A percentile compares a stretch with the other conserved stretches of the same genome.
These are phyloP conservation scores for Caretta caretta DNA, from an alignment of 2,113 vertebrate genomes.

Conservation along the genomic window DNA sequence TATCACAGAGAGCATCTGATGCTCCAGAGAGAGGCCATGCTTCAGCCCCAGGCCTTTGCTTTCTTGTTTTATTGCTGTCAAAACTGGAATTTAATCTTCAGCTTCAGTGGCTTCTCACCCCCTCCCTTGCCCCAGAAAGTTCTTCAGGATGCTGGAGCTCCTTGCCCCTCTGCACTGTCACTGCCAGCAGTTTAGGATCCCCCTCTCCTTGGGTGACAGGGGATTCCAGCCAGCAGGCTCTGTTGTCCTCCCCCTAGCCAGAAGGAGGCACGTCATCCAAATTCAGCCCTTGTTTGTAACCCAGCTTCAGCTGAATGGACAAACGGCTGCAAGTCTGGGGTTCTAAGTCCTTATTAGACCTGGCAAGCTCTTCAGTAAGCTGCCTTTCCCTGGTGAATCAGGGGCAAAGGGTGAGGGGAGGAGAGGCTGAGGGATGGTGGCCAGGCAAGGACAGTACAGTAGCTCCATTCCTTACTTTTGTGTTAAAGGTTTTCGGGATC, in stretches of 20 bases:
- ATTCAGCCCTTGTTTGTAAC: not conserved
- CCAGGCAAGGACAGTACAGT: not conserved
- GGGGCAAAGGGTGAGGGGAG: not conserved
- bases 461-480: slow-evolving; percentile 1
- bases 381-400: not conserved
- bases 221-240: not conserved
- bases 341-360: not conserved
- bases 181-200: not conserved
- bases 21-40: not conserved
- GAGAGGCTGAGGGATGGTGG: too few relatives aligned
- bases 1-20: not conserved
- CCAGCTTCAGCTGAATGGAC: not conserved
- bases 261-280: not conserved
- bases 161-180: not conserved
- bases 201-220: not conserved
- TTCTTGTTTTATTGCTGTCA: not conserved
- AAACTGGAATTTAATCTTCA: not conserved
- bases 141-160: not conserved
- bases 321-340: not conserved
- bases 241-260: not conserved
- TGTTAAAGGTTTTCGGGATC: slow-evolving; percentile 92
- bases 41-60: not conserved
- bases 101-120: not conserved
- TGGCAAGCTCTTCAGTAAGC: not conserved
- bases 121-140: slow-evolving; percentile 19